These are phyloP conservation scores for Puma concolor DNA, from an alignment of 2,113 vertebrate genomes.

Conservation along the genomic window DNA sequence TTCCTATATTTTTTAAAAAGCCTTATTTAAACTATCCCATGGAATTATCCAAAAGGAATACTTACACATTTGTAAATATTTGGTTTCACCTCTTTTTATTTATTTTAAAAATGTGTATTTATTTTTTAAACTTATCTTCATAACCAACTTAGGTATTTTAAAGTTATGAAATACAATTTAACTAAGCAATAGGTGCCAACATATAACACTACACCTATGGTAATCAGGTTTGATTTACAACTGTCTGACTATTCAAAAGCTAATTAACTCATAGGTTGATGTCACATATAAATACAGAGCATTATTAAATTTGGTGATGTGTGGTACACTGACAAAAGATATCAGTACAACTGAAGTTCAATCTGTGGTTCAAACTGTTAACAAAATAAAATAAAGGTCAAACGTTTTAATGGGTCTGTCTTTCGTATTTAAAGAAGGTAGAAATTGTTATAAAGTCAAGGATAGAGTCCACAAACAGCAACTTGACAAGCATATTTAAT, in stretches of 20 bases:
- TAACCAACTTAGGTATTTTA: slow-evolving; percentile 13
- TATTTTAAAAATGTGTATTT: background rate
- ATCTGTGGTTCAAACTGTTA: background rate
- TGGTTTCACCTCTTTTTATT: background rate
- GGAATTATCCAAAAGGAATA: slow-evolving; percentile 25
- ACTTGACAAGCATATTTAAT: background rate
- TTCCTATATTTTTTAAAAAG: background rate
- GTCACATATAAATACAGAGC: background rate
- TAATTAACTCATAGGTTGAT: background rate
- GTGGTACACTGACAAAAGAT: background rate
- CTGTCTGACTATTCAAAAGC: background rate
- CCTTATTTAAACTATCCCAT: background rate
- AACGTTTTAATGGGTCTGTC: background rate
- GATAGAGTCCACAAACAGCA: background rate
- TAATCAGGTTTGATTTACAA: slow-evolving; percentile 10
- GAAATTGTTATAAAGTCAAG: background rate
- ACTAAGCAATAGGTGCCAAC: background rate
- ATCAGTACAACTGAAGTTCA: slow-evolving; percentile 12
- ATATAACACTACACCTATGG: background rate
- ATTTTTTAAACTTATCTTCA: slow-evolving; percentile 4
- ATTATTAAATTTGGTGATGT: slow-evolving; percentile 41
- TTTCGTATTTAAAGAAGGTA: background rate
- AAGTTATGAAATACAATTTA: slow-evolving; percentile 20
- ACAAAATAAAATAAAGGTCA: slow-evolving; percentile 18
- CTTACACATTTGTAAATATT: background rate